Base-by-base conservation (phyloP, 2,888 invertebrate species). In the Drosophila barbarae region DNA sequence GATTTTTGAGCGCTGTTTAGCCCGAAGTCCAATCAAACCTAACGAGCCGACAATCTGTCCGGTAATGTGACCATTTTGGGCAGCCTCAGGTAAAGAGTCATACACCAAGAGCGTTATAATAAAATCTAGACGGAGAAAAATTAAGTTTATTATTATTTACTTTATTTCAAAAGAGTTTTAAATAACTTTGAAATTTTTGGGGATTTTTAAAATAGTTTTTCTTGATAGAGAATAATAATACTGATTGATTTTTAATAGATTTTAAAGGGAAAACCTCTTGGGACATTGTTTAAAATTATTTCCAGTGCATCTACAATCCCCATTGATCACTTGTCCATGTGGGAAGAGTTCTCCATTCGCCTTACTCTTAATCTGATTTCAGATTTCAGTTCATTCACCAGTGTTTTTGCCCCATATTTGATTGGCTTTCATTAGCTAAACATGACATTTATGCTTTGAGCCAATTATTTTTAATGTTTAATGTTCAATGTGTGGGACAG, bases 391-490 rank as follows among this genome's bases (percentile, higher is more conserved):
- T 67, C 71, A 72, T 65, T 76, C 59, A 68, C 74, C 56, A 68
- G 57, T 66, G 5, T 47, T 44, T 55, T 57, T 66, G 67, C 9
- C 9, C 52, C 4, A 35, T 36, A 32, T 38, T 54, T 68, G 68
- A 56, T 52, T 36, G 18, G 28, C n/a, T 46, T 47, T 47, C 47
- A 41, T 54, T 57, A 69, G 66, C 71, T 64, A 59, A 52, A 71
- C 68, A 73, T 77, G 80, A 68, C 75, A 74, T 77, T 72, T 77
- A 76, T 76, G 60, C 76, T 66, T 64, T 65, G 60, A 67, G 73
- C 75, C 80, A 77, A 77, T 79, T 77, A 77, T 79, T 79, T 76
- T 65, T 54, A 39, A 65, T 77, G 68, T 73, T 41, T 41, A 41
- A 57, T 79, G 68, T 71, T 30, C 44, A 46, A 64, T 74, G 67